Evolutionary conservation across 2,888 invertebrate species (phyloP).

Genomic region (Cerastis leucographa): DNA sequence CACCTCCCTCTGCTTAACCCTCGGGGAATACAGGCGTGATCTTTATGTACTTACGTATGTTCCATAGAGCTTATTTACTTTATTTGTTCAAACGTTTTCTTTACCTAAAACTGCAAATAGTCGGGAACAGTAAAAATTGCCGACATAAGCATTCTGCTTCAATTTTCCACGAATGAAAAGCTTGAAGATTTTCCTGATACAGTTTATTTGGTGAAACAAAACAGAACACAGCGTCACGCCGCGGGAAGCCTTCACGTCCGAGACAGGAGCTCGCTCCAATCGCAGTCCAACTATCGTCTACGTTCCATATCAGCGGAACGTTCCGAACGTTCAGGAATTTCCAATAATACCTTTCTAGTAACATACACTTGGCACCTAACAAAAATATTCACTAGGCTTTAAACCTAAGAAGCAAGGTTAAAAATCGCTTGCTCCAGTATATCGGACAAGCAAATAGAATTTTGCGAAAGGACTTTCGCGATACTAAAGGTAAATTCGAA

Average conservation of each 20-base stretch:
- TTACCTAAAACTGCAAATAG: conserved; percentile 14
- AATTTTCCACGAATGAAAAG: conserved; percentile 43
- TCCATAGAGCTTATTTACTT: neutral
- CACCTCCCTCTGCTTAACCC: neutral
- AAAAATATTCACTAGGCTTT: conserved; percentile 52
- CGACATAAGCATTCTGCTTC: conserved; percentile 39
- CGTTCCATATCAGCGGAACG: conserved; percentile 84
- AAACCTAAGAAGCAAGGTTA: conserved; percentile 57
- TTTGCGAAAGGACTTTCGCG: conserved; percentile 76
- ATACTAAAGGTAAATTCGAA: conserved; percentile 86
- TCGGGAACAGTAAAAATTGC: conserved; percentile 8
- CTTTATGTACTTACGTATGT: neutral
- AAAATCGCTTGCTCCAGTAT: conserved; percentile 54
- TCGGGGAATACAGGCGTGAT: neutral
- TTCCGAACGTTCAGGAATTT: conserved; percentile 87
- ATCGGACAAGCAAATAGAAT: conserved; percentile 65
- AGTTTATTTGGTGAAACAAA: conserved; percentile 68
- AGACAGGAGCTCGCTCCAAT: conserved; percentile 81
- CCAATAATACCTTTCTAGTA: conserved; percentile 83
- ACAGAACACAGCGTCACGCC: conserved; percentile 74
- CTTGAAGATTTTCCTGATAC: conserved; percentile 46
- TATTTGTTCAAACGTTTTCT: conserved; percentile 32
- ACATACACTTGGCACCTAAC: conserved; percentile 49
- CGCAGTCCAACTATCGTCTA: conserved; percentile 83
- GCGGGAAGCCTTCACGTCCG: conserved; percentile 80